Percentiles rank a stretch among this genome's conserved stretches.
These are phyloP conservation scores for Champsocephalus esox DNA, from an alignment of 2,797 vertebrate species.

Conservation along the genomic window DNA sequence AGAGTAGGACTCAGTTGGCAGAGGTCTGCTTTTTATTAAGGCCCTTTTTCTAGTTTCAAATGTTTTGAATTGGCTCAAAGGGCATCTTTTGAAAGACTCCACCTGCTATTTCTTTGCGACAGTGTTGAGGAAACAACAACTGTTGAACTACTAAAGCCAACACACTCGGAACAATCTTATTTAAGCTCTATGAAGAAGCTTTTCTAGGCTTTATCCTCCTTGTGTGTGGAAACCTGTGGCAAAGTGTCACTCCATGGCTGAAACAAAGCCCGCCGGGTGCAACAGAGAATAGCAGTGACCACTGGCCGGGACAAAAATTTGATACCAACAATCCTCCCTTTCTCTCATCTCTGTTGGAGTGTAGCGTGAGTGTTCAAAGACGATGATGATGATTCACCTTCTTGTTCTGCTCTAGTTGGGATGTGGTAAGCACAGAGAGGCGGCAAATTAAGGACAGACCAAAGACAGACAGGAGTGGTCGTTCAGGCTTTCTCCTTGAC, in stretches of 20 bases:
- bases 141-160: not conserved
- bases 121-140: not conserved
- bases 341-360: slow-evolving; percentile 41
- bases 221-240: slow-evolving; percentile 12
- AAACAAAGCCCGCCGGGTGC: slow-evolving; percentile 25
- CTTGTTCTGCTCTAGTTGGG: slow-evolving; percentile 44
- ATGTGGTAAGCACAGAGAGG: slow-evolving; percentile 33
- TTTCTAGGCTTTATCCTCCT: slow-evolving; percentile 2
- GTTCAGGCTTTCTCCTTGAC: slow-evolving; percentile 44
- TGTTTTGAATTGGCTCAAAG: slow-evolving; percentile 8
- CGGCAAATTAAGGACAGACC: slow-evolving; percentile 26
- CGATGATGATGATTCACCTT: slow-evolving; percentile 45
- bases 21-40: too few species aligned
- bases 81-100: slow-evolving; percentile 11
- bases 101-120: slow-evolving; percentile 10
- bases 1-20: too few species aligned
- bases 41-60: not conserved
- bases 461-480: not conserved
- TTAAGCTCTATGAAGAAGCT: slow-evolving; percentile 1
- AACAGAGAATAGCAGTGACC: slow-evolving; percentile 7
- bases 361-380: slow-evolving; percentile 56
- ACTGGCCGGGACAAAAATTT: slow-evolving; percentile 36
- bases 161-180: not conserved
- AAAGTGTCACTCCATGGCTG: slow-evolving; percentile 22
- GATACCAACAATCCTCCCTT: slow-evolving; percentile 32